phyloP scores from a whole-genome alignment of 2,797 vertebrate species.

The Notoglanidium macrostoma region DNA sequence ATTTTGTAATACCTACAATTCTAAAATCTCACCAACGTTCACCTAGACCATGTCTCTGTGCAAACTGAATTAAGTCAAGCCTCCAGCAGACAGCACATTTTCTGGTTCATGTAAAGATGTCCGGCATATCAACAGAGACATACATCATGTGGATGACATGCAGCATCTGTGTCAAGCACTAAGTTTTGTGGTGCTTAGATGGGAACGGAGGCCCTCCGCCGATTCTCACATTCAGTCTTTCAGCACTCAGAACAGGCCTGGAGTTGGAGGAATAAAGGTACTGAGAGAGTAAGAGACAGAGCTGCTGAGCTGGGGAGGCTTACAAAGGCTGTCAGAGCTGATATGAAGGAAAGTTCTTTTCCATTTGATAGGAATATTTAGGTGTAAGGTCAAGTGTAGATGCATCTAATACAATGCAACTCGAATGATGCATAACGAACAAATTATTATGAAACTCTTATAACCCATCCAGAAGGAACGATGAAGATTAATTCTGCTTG shows the following conservation, averaged over 20 bases:
- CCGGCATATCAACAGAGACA: slow-evolving; percentile 74
- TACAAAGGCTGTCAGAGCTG: slow-evolving; percentile 4
- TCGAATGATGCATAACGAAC: background rate
- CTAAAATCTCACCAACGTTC: background rate
- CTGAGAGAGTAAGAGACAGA: slow-evolving; percentile 68
- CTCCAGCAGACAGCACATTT: slow-evolving; percentile 87
- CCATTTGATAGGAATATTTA: background rate
- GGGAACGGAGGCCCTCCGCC: slow-evolving; percentile 64
- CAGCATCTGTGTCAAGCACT: slow-evolving; percentile 61
- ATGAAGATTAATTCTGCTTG: slow-evolving; percentile 9
- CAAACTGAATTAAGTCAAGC: slow-evolving; percentile 76
- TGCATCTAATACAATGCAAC: background rate
- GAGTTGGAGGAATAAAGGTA: slow-evolving; percentile 61
- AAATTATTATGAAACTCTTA: background rate
- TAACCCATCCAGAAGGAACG: background rate
- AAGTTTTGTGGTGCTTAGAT: slow-evolving; percentile 62
- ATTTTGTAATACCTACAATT: background rate
- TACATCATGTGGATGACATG: slow-evolving; percentile 79
- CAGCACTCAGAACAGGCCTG: slow-evolving; percentile 73
- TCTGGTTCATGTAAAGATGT: slow-evolving; percentile 88
- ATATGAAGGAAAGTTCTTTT: slow-evolving; percentile 8
- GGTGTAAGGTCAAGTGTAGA: background rate
- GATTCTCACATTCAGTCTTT: slow-evolving; percentile 74
- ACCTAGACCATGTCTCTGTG: slow-evolving; percentile 26
- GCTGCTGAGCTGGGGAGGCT: background rate